phyloP scores from a whole-genome alignment of 2,888 invertebrate genomes.

The Athalia cordata region DNA sequence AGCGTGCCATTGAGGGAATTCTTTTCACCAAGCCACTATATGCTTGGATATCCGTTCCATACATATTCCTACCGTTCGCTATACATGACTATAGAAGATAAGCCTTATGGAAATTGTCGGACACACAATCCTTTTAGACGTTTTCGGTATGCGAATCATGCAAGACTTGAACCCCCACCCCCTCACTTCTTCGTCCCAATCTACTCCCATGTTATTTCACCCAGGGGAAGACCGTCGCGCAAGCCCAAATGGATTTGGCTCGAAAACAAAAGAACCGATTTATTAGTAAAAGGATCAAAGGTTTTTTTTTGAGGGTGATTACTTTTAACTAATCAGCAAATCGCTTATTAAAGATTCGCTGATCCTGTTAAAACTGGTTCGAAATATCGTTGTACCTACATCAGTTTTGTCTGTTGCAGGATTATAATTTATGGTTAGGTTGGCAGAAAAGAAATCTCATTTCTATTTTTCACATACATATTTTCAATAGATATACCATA shows the following conservation, averaged over 20 bases:
- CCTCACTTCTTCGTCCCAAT: not conserved
- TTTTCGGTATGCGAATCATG: slow-evolving; percentile 43
- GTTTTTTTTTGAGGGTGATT: not conserved
- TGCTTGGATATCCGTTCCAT: slow-evolving; percentile 38
- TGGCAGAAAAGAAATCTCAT: not conserved
- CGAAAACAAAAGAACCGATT: slow-evolving; percentile 25
- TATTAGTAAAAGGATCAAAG: slow-evolving; percentile 35
- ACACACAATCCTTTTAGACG: slow-evolving; percentile 42
- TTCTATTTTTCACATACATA: not conserved
- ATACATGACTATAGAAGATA: slow-evolving; percentile 41
- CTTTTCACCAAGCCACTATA: slow-evolving; percentile 36
- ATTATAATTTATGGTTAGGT: not conserved
- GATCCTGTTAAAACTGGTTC: slow-evolving; percentile 30
- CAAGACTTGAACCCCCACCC: slow-evolving; percentile 37
- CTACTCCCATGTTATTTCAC: slow-evolving; percentile 30
- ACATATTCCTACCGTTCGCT: slow-evolving; percentile 30
- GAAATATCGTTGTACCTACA: not conserved
- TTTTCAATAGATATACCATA: not conserved
- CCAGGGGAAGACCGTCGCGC: slow-evolving; percentile 22
- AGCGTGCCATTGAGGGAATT: slow-evolving; percentile 41
- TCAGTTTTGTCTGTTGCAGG: not conserved
- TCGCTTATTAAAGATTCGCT: not conserved
- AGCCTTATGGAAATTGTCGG: slow-evolving; percentile 44
- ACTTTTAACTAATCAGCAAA: slow-evolving; percentile 22
- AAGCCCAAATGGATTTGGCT: slow-evolving; percentile 33